Evolutionary conservation across 2,888 invertebrate species (phyloP).

Genomic region (Julus scandinavius): DNA sequence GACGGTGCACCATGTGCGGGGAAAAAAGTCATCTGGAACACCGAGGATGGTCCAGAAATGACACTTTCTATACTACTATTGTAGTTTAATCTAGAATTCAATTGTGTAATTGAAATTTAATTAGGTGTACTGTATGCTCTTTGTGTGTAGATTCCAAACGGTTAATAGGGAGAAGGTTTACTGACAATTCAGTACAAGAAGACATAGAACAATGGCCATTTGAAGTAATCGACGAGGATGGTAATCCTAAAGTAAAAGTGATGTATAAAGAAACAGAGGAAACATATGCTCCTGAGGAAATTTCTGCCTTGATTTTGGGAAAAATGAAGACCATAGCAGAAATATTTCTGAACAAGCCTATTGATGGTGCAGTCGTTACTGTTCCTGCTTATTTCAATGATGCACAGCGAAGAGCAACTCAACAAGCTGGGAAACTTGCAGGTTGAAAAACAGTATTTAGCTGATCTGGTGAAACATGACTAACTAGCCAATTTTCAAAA

Average conservation of each 20-base stretch:
- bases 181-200: constrained; percentile 68
- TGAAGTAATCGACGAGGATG: constrained; percentile 58
- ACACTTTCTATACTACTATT: too few relatives aligned
- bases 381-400: constrained; percentile 70
- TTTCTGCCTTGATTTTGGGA: constrained; percentile 76
- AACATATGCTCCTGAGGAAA: constrained; percentile 74
- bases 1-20: too few relatives aligned
- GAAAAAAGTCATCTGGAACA: too few relatives aligned
- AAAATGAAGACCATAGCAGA: constrained; percentile 80
- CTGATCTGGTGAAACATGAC: constrained; percentile 68
- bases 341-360: not conserved
- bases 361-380: not conserved
- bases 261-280: constrained; percentile 73
- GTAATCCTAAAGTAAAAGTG: constrained; percentile 71
- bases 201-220: constrained; percentile 76
- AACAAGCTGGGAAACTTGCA: not conserved
- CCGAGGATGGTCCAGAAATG: too few relatives aligned
- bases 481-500: too few relatives aligned
- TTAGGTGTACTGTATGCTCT: not conserved
- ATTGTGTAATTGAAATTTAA: too few relatives aligned
- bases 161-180: constrained; percentile 68
- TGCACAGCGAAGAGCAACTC: constrained; percentile 63
- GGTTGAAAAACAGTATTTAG: not conserved
- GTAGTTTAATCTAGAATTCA: too few relatives aligned
- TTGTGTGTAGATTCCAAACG: constrained; percentile 64